Evolutionary conservation across 2,797 vertebrate genomes (phyloP).

Genomic region (Rhinophrynus dorsalis): DNA sequence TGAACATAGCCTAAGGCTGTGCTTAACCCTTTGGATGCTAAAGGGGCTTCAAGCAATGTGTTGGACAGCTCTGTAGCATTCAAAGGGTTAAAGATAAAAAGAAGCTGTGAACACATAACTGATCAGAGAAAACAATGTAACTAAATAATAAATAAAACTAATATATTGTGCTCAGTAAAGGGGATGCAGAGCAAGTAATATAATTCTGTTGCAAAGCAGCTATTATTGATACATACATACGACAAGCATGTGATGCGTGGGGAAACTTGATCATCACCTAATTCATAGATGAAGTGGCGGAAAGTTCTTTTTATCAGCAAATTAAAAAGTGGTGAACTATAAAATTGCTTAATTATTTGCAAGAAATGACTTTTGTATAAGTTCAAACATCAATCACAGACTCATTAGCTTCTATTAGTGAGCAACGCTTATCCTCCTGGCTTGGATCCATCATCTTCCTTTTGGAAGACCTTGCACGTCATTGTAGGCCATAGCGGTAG

Average conservation of each 20-base stretch:
- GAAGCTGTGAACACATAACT: too few relatives aligned
- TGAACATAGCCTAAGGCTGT: too few relatives aligned
- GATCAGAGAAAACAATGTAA: too few relatives aligned
- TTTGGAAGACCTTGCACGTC: neutral
- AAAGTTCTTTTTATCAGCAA: slow-evolving; percentile 58
- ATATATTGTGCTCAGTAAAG: too few relatives aligned
- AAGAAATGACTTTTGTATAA: slow-evolving; percentile 82
- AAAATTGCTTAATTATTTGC: slow-evolving; percentile 84
- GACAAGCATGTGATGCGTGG: neutral
- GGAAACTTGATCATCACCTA: slow-evolving; percentile 10
- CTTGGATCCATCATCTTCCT: slow-evolving; percentile 24
- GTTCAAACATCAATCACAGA: slow-evolving; percentile 79
- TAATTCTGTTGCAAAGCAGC: too few relatives aligned
- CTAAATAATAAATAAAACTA: too few relatives aligned
- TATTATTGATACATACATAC: neutral
- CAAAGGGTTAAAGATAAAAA: too few relatives aligned
- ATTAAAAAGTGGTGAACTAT: slow-evolving; percentile 77
- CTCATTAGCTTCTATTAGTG: slow-evolving; percentile 53
- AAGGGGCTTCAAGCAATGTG: too few relatives aligned
- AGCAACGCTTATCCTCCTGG: slow-evolving; percentile 34
- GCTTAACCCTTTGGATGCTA: too few relatives aligned
- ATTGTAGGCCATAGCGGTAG: neutral
- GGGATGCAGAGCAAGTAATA: too few relatives aligned
- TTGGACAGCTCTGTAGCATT: too few relatives aligned
- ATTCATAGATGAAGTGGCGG: slow-evolving; percentile 17